Evolutionary conservation across 2,797 vertebrate species (phyloP), one percentile per base, ranked within the genome.

Genomic region (Alauda arvensis): DNA sequence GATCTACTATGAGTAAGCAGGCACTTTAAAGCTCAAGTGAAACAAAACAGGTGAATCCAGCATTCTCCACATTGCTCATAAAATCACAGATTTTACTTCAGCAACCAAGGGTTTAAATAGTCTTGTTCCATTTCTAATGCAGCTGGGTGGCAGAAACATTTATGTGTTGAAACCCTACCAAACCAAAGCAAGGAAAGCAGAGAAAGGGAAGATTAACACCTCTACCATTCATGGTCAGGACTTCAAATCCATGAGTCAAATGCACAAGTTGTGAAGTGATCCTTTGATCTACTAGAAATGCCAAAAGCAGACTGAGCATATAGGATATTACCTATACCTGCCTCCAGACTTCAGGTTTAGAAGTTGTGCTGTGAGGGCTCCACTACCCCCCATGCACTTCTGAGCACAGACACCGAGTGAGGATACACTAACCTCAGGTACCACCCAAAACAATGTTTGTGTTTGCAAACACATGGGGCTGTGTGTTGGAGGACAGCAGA

Each of bases 1-100:
- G 67, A 67, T 39, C 82, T 77, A 52, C 76, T 74, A 10, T 3
- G 4, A 91, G 79, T 83, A 93, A 91, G 81, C 52, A 92, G 69
- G 34, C 18, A 2, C 43, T 77, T 90, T 45, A 83, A 83, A 82
- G 76, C 86, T 60, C 66, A 57, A 66, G 39, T 51, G 49, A 90
- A 92, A 87, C 56, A 65, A 61, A 90, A 48, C 43, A 81, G 88
- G 63, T 81, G 67, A 89, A 93, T 78, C 63, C 57, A 42, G 40
- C 17, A 37, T 67, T 83, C 61, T 81, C 53, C 74, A 45, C 0
- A 2, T 39, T 40, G 74, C 79, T 74, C 28, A 18, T 67, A 90
- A 92, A 85, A 57, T 8, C n/a, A 29, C 8, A 12, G 45, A 28
- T 72, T 85, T 83, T 51, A 43, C 65, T 81, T 77, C 63, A 85